Base-by-base conservation (phyloP, 2,113 vertebrate genomes). In the Vicugna pacos region DNA sequence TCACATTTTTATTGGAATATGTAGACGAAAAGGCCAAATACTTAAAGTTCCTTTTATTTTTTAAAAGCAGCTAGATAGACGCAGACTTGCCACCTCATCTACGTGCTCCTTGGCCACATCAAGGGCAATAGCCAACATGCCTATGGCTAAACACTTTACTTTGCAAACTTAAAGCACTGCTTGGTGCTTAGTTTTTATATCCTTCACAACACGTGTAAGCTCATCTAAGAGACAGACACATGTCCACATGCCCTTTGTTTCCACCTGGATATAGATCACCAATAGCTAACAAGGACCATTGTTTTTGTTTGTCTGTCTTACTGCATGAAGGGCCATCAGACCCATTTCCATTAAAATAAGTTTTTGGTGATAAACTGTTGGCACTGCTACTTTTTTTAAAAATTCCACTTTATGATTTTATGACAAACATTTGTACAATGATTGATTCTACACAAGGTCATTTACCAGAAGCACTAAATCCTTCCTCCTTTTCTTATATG, bases 1-100 rank as follows among this genome's bases (percentile, higher is more conserved):
- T 98, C 96, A 97, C 98, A 96, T 98, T 98, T 99, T 98, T 99
- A 99, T 97, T 97, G 97, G 98, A 97, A 77, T 98, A 98, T 96
- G 98, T 99, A 98, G 98, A 98, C 97, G 89, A 97, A 97, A 96
- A 48, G 75, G 95, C 91, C 96, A 98, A 98, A 97, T 93, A 97
- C 96, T 95, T 98, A 96, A 98, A 98, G 96, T 97, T 98, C 89
- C 75, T 96, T 98, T 96, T 76, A 97, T 98, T 98, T 98, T 98
- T 97, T 79, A 97, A 97, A 96, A 88, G 97, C 97, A 95, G 96
- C 95, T 98, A 98, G 88, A 85, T 86, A 98, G 97, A 97, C 70
- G 60, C 95, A 96, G 94, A 95, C 97, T 79, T 86, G 77, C 94
- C 26, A 3, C 94, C 97, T 96, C 89, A 42, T 87, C 22, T 10